These are phyloP conservation scores for Ambastaia sidthimunki DNA, from an alignment of 2,797 vertebrate genomes.

Conservation along the genomic window DNA sequence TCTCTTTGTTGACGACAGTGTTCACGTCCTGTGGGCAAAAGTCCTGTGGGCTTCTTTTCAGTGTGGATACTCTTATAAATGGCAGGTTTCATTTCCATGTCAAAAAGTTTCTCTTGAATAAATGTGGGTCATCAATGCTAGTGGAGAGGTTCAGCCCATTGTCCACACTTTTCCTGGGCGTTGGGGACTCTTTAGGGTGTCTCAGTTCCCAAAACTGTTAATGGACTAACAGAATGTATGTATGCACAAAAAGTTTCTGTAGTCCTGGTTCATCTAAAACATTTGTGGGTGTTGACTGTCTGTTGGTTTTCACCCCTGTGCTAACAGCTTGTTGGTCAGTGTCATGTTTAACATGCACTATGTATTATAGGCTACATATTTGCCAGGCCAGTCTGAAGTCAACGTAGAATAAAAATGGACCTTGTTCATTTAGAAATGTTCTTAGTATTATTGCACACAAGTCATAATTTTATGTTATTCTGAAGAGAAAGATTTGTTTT, in stretches of 20 bases:
- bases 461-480: neutral
- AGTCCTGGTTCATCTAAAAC: slow-evolving; percentile 26
- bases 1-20: neutral
- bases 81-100: slow-evolving; percentile 54
- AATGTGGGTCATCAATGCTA: slow-evolving; percentile 23
- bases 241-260: slow-evolving; percentile 42
- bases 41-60: slow-evolving; percentile 40
- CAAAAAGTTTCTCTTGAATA: slow-evolving; percentile 51
- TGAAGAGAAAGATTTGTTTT: neutral
- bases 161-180: slow-evolving; percentile 42
- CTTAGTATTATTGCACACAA: neutral
- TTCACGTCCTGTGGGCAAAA: slow-evolving; percentile 22
- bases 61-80: slow-evolving; percentile 40
- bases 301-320: slow-evolving; percentile 6
- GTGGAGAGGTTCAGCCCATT: slow-evolving; percentile 34
- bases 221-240: slow-evolving; percentile 57
- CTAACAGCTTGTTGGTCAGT: neutral
- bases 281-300: slow-evolving; percentile 14
- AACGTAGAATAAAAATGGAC: neutral
- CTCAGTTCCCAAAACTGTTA: slow-evolving; percentile 58
- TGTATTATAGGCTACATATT: neutral
- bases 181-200: slow-evolving; percentile 45
- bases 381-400: neutral
- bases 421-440: too few relatives aligned
- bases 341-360: slow-evolving; percentile 17